Conservation (phyloP, 2,888 invertebrate species). For the Eudemis profundana region DNA sequence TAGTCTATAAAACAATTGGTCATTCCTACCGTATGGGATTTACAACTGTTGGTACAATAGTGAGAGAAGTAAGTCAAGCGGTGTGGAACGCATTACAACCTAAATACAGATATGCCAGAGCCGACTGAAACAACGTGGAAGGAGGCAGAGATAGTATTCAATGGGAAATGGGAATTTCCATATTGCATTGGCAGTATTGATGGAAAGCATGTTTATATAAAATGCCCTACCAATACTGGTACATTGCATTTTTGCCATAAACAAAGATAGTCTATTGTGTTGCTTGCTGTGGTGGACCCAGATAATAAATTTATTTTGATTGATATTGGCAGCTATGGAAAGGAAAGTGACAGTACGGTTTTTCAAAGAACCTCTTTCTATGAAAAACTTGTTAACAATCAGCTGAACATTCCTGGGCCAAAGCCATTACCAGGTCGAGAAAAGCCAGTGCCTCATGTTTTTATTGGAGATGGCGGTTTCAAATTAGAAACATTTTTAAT, state of each 20-base stretch:
- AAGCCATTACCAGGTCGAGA: conserved; percentile 31
- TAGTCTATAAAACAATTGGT: conserved; percentile 26
- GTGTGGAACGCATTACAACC: conserved; percentile 45
- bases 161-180: conserved; percentile 45
- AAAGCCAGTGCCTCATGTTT: conserved; percentile 25
- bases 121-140: conserved; percentile 46
- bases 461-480: conserved; percentile 37
- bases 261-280: conserved; percentile 33
- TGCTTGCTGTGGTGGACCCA: conserved; percentile 38
- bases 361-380: conserved; percentile 30
- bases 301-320: conserved; percentile 27
- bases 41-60: conserved; percentile 43
- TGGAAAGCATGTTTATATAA: conserved; percentile 47
- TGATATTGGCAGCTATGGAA: conserved; percentile 26
- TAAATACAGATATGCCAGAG: conserved; percentile 39
- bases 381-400: conserved; percentile 13
- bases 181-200: conserved; percentile 47
- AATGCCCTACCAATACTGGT: conserved; percentile 43
- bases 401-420: conserved; percentile 30
- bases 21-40: conserved; percentile 43
- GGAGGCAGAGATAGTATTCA: conserved; percentile 34
- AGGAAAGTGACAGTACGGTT: conserved; percentile 22
- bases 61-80: conserved; percentile 40
- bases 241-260: conserved; percentile 18
- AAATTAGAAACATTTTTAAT: conserved; percentile 41